phyloP scores from a whole-genome alignment of 1,140 invertebrate species.

The Zaprionus gabonicus region DNA sequence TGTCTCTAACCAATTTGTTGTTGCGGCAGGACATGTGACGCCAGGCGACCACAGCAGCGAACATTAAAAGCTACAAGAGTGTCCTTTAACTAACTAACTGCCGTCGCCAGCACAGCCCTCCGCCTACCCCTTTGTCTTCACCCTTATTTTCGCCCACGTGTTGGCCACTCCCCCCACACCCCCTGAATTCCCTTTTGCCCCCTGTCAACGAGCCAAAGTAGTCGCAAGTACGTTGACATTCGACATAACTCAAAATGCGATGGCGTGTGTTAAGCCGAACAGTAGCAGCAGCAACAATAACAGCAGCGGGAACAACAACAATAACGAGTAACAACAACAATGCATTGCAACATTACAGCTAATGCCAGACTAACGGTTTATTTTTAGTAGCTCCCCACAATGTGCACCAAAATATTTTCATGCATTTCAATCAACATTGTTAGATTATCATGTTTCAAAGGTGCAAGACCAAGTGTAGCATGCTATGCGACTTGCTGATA shows the following conservation, averaged over 20 bases:
- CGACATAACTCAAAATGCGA: conserved; percentile 79
- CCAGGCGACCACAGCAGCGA: conserved; percentile 40
- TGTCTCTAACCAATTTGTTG: conserved; percentile 66
- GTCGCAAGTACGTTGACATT: conserved; percentile 76
- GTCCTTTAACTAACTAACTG: conserved; percentile 51
- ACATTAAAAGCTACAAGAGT: conserved; percentile 40
- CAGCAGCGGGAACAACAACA: conserved; percentile 30
- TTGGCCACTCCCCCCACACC: not conserved
- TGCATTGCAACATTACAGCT: conserved; percentile 47
- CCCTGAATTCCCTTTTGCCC: not conserved
- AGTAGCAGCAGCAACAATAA: conserved; percentile 23
- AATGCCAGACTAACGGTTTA: conserved; percentile 29
- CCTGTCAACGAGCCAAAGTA: conserved; percentile 13
- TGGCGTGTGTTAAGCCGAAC: conserved; percentile 56
- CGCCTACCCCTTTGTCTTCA: not conserved
- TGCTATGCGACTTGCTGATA: not conserved
- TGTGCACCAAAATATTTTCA: conserved; percentile 1
- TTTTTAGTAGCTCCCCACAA: conserved; percentile 7
- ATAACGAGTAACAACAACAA: conserved; percentile 42
- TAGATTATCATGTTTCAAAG: not conserved
- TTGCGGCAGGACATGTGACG: conserved; percentile 68
- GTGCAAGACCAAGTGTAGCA: not conserved
- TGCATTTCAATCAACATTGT: conserved; percentile 7
- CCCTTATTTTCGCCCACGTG: not conserved
- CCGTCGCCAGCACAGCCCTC: conserved; percentile 13